Evolutionary conservation across 2,888 invertebrate genomes (phyloP), one percentile per base, ranked within the genome.

Genomic region (Busseola fusca): DNA sequence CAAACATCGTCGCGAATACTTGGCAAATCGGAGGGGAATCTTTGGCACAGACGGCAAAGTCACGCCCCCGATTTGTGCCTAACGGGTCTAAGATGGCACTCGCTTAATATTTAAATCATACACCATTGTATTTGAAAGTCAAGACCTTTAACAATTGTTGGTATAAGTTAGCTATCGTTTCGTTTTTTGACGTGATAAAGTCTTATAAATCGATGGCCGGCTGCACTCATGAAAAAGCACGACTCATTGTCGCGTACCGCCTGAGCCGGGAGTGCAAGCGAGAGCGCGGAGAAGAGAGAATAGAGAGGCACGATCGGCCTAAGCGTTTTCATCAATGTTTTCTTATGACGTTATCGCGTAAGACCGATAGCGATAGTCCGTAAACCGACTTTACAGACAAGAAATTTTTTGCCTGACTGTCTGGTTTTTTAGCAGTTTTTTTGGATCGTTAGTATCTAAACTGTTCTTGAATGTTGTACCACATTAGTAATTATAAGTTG

Each of bases 1-100:
- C 86, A 86, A 86, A 86, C 87, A 83, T 77, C 78, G 78, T 70
- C 78, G 80, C 80, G 77, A 87, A 90, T 89, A 90, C 87, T 92
- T 92, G 92, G 92, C 92, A 92, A 87, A 86, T 87, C 87, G 74
- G 72, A 72, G 84, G 76, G 78, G 81, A 85, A 87, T 87, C 87
- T 90, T 91, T 91, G 92, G 92, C 92, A 91, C 87, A 69, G 80
- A 52, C 75, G 67, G 74, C 86, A 86, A 88, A 89, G 87, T 88
- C 88, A 88, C 90, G 90, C 87, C 87, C 90, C 88, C 87, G 87
- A 88, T 91, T 85, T 83, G 82, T 80, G 74, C 77, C 78, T 81
- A 84, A 87, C 84, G 80, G 82, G 77, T 83, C 84, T 87, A 84
- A 87, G 86, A 86, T 89, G 86, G 78, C 76, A 84, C 78, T 82